Evolutionary conservation across 2,888 invertebrate genomes (phyloP).

Genomic region (Eupeodes latifasciatus): DNA sequence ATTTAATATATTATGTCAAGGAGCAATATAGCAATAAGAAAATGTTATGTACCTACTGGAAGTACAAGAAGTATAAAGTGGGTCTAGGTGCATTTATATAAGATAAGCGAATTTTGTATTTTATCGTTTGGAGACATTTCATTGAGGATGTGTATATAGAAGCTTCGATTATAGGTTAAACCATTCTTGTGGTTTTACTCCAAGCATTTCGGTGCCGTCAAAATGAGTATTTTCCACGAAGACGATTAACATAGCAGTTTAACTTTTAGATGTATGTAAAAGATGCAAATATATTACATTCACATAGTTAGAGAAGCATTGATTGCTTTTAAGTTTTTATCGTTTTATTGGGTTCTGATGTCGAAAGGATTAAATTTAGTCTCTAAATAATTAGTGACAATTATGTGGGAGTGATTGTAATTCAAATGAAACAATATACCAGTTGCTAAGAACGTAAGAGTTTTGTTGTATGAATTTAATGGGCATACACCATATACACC

Average conservation of each 20-base stretch:
- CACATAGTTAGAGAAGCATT: background rate
- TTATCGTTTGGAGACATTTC: constrained; percentile 15
- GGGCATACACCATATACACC: too few species aligned
- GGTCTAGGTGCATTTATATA: too few species aligned
- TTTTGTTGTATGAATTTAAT: too few species aligned
- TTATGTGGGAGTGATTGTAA: background rate
- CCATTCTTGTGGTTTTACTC: background rate
- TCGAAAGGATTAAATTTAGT: background rate
- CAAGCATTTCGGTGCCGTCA: background rate
- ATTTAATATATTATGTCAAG: constrained; percentile 20
- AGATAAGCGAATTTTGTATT: constrained; percentile 39
- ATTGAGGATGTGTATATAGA: background rate
- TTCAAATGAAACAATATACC: background rate
- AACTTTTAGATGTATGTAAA: too few species aligned
- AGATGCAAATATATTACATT: too few species aligned
- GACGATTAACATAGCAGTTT: background rate
- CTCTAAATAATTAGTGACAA: background rate
- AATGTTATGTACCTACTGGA: background rate
- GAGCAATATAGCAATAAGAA: background rate
- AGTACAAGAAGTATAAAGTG: background rate
- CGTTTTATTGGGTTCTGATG: background rate
- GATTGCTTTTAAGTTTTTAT: background rate
- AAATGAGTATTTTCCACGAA: background rate
- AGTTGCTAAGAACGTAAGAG: too few species aligned
- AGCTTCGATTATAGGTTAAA: constrained; percentile 3